These are phyloP conservation scores for Sciurus carolinensis DNA, from an alignment of 2,797 vertebrate species.

Conservation along the genomic window DNA sequence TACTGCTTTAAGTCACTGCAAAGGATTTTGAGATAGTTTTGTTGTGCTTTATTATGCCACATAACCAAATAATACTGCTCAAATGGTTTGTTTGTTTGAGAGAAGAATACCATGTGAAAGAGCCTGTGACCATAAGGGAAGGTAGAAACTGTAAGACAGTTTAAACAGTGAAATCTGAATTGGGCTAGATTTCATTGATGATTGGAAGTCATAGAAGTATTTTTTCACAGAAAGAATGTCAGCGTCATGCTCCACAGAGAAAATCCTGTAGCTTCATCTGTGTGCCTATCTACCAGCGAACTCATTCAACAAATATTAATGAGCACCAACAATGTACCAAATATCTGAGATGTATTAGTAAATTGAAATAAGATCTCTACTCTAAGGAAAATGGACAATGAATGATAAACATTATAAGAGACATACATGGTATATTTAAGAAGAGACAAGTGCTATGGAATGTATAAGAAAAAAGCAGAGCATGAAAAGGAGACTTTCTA, in stretches of 20 bases:
- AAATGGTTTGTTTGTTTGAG: not conserved
- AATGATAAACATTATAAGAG: not conserved
- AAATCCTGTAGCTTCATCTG: not conserved
- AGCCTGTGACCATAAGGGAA: not conserved
- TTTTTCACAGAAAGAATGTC: not conserved
- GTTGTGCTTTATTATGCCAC: not conserved
- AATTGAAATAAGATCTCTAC: not conserved
- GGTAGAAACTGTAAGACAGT: not conserved
- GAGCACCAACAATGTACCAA: not conserved
- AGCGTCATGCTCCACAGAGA: not conserved
- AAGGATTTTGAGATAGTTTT: not conserved
- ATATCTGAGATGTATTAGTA: not conserved
- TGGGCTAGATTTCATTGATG: not conserved
- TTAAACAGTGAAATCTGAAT: not conserved
- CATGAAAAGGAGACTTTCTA: not conserved
- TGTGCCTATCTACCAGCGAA: not conserved
- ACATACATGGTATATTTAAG: not conserved
- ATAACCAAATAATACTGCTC: not conserved
- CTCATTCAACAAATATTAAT: not conserved
- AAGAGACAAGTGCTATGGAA: not conserved
- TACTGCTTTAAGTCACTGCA: not conserved
- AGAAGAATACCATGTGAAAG: not conserved
- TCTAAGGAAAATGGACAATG: not conserved
- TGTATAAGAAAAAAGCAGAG: constrained; percentile 20
- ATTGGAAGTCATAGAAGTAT: not conserved